Evolutionary conservation across 2,113 vertebrate genomes (phyloP).

Genomic region (Gasterosteus aculeatus): DNA sequence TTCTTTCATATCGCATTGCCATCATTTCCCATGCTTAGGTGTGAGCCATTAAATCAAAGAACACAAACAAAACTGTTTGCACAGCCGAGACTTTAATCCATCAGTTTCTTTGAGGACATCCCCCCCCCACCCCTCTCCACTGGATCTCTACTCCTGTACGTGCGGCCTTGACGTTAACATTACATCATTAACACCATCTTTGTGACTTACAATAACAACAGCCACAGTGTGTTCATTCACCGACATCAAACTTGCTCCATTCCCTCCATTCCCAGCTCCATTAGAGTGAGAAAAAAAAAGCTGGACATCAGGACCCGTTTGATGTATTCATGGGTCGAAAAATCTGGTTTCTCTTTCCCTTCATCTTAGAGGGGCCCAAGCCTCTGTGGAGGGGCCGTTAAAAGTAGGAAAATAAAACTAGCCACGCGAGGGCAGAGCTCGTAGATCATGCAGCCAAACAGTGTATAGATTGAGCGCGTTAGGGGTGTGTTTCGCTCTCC

Average conservation of each 20-base stretch:
- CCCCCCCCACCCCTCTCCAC: slow-evolving; percentile 28
- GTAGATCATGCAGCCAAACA: slow-evolving; percentile 69
- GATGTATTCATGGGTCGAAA: slow-evolving; percentile 69
- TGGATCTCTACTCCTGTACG: slow-evolving; percentile 31
- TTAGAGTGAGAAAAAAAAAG: slow-evolving; percentile 34
- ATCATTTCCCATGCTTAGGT: slow-evolving; percentile 43
- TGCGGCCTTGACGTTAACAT: slow-evolving; percentile 55
- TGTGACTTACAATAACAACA: slow-evolving; percentile 49
- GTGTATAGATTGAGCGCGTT: slow-evolving; percentile 50
- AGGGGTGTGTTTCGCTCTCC: slow-evolving; percentile 33
- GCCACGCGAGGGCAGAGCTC: slow-evolving; percentile 73
- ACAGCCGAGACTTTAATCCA: slow-evolving; percentile 50
- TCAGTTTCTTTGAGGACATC: slow-evolving; percentile 31
- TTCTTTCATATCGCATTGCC: slow-evolving; percentile 31
- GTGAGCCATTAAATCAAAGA: slow-evolving; percentile 51
- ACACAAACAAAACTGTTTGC: slow-evolving; percentile 51
- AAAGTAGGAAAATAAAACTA: slow-evolving; percentile 72
- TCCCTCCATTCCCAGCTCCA: slow-evolving; percentile 31
- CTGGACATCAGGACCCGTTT: slow-evolving; percentile 56
- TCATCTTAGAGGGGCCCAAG: slow-evolving; percentile 64
- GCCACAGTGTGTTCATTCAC: slow-evolving; percentile 44
- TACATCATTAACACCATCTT: slow-evolving; percentile 61
- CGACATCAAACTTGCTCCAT: slow-evolving; percentile 43
- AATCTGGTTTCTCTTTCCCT: slow-evolving; percentile 68
- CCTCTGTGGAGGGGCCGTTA: slow-evolving; percentile 52